phyloP scores from a whole-genome alignment of 2,888 invertebrate species.

The Hydrotaea diabolus region DNA sequence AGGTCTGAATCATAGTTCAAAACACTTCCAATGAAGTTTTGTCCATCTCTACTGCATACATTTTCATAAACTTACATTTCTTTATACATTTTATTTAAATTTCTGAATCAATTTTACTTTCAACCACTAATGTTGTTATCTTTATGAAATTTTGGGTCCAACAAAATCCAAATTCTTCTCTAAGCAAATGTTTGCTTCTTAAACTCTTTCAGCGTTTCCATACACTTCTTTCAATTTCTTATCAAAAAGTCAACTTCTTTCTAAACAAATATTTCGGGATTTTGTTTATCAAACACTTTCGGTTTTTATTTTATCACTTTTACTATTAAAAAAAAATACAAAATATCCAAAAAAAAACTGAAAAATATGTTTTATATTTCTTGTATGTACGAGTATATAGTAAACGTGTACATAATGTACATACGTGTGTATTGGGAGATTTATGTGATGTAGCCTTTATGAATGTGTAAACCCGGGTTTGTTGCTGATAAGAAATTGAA shows the following conservation, averaged over 20 bases:
- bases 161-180: neutral
- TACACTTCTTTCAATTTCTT: neutral
- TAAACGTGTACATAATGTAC: constrained; percentile 3
- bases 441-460: constrained; percentile 5
- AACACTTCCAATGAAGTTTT: too few species aligned
- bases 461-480: constrained; percentile 42
- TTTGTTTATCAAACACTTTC: neutral
- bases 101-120: too few species aligned
- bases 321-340: constrained; percentile 32
- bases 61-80: too few species aligned
- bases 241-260: neutral
- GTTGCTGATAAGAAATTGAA: constrained; percentile 51
- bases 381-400: too few species aligned
- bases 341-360: constrained; percentile 6
- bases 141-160: neutral
- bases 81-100: too few species aligned
- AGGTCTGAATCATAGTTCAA: too few species aligned
- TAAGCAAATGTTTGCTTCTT: neutral
- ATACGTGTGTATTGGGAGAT: constrained; percentile 1
- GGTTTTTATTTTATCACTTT: constrained; percentile 48
- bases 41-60: too few species aligned
- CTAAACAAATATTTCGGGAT: too few species aligned
- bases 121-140: neutral
- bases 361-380: constrained; percentile 19
- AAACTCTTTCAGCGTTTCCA: neutral